Evolutionary conservation across 30 jellyfish, hydroid and myxozoan species (phyloP).

Genomic region (Aurelia coerulea): DNA sequence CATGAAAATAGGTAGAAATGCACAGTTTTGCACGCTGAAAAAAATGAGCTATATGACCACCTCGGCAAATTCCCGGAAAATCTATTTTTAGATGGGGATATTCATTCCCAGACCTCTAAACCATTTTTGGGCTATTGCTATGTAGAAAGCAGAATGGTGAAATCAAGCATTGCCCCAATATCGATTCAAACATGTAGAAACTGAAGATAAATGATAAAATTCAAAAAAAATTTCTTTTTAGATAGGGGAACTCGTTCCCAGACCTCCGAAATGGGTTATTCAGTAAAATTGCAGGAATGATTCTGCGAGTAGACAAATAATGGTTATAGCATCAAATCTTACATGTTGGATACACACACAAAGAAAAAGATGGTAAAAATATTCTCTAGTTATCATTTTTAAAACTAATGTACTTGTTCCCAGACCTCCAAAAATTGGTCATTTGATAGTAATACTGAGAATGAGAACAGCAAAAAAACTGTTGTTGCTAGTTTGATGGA

Average conservation of each 20-base stretch:
- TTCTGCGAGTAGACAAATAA: neutral
- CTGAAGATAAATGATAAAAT: too few relatives aligned
- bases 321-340: constrained; percentile 8
- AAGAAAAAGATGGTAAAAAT: constrained; percentile 11
- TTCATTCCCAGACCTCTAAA: constrained; percentile 28
- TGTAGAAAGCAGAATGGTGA: too few relatives aligned
- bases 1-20: too few relatives aligned
- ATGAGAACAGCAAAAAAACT: neutral
- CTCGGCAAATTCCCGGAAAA: too few relatives aligned
- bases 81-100: constrained; percentile 18
- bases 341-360: constrained; percentile 17
- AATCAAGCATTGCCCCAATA: too few relatives aligned
- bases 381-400: constrained; percentile 6
- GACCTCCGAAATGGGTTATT: constrained; percentile 15
- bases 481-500: neutral
- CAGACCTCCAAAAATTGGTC: neutral
- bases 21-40: too few relatives aligned
- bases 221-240: neutral
- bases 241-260: constrained; percentile 19
- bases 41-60: too few relatives aligned
- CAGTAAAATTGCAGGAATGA: constrained; percentile 5
- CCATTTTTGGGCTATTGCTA: constrained; percentile 21
- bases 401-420: constrained; percentile 7
- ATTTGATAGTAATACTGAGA: neutral
- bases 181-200: too few relatives aligned